phyloP scores from a whole-genome alignment of 2,797 vertebrate species.

The Vultur gryphus region DNA sequence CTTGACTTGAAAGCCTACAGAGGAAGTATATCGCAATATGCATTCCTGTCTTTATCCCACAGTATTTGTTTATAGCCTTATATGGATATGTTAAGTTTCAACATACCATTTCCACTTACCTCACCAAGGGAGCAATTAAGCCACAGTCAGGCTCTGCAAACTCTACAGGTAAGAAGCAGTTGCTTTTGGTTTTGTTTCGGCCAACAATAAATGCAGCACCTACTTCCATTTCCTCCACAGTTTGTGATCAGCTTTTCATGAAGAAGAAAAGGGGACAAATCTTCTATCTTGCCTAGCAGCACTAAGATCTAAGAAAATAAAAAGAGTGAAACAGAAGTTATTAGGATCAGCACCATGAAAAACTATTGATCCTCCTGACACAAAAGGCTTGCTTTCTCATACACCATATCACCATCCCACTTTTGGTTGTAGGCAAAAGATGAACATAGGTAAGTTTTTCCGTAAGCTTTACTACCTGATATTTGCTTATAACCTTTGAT shows the following conservation, averaged over 20 bases:
- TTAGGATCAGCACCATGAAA: background rate
- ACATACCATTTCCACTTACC: background rate
- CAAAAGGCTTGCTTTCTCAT: background rate
- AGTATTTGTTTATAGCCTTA: background rate
- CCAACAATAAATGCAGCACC: background rate
- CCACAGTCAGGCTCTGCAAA: background rate
- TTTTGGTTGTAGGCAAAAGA: background rate
- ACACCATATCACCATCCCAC: accelerated
- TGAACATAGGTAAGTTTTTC: background rate
- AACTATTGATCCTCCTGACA: background rate
- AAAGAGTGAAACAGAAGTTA: background rate
- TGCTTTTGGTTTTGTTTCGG: background rate
- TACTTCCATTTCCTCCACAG: background rate
- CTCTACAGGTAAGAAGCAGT: background rate
- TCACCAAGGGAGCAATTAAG: background rate
- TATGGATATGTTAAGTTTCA: background rate
- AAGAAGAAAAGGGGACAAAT: background rate
- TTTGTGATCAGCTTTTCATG: background rate
- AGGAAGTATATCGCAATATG: background rate
- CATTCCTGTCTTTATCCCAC: background rate
- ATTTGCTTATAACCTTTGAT: background rate
- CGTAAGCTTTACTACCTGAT: background rate
- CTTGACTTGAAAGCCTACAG: background rate
- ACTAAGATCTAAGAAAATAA: background rate
- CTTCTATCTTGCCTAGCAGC: background rate